Evolutionary conservation across 2,888 invertebrate species (phyloP).

Genomic region (Cosmia pyralina): DNA sequence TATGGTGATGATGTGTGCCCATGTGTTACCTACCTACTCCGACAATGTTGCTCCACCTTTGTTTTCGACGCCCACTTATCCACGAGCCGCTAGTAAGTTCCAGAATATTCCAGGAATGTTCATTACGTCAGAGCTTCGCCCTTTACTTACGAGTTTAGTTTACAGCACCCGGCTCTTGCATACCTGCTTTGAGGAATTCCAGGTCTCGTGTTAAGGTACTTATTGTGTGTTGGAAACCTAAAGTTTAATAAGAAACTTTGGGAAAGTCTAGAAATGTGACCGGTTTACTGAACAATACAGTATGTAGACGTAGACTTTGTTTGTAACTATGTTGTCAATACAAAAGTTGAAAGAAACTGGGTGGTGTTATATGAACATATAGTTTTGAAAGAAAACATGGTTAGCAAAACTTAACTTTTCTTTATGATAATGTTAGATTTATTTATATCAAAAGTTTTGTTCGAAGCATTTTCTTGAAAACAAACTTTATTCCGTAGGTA

Average conservation of each 20-base stretch:
- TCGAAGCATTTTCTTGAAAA: constrained; percentile 2
- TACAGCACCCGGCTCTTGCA: constrained; percentile 22
- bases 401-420: constrained; percentile 7
- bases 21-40: too few species aligned
- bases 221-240: constrained; percentile 2
- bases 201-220: constrained; percentile 10
- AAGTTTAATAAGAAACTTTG: constrained; percentile 32
- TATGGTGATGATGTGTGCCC: too few species aligned
- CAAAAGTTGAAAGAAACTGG: constrained; percentile 4
- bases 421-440: constrained; percentile 33
- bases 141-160: constrained; percentile 27
- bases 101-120: constrained; percentile 45
- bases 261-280: constrained; percentile 20
- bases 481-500: not conserved
- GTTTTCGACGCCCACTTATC: constrained; percentile 10
- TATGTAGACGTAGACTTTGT: not conserved
- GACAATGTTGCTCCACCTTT: not conserved
- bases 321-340: constrained; percentile 7
- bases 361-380: constrained; percentile 21
- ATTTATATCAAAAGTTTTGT: constrained; percentile 36
- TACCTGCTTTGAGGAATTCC: constrained; percentile 51
- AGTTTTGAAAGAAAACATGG: constrained; percentile 29
- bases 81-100: constrained; percentile 24
- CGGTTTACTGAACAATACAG: constrained; percentile 16
- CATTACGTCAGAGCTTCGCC: constrained; percentile 43